Evolutionary conservation across 1,140 invertebrate species (phyloP).

Genomic region (Muscidifurax raptorellus): DNA sequence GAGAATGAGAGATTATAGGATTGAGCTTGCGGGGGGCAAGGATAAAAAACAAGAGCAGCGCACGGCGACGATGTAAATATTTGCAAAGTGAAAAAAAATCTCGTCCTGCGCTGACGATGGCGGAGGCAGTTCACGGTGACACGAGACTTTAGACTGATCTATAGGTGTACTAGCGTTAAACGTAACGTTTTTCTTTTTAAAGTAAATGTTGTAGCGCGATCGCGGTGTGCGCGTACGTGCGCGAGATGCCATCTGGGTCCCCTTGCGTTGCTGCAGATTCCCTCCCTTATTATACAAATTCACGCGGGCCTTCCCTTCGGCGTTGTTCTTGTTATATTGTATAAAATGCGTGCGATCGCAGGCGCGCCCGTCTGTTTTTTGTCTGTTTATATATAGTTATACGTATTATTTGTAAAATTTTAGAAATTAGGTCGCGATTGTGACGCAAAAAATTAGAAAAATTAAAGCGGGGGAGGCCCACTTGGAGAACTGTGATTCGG

Average conservation of each 20-base stretch:
- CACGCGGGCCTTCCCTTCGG: background rate
- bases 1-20: slow-evolving; percentile 50
- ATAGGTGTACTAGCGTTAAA: slow-evolving; percentile 73
- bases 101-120: slow-evolving; percentile 65
- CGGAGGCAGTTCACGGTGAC: slow-evolving; percentile 74
- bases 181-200: slow-evolving; percentile 45
- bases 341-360: background rate
- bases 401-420: slow-evolving; percentile 10
- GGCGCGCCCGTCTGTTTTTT: slow-evolving; percentile 15
- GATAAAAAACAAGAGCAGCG: slow-evolving; percentile 57
- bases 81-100: slow-evolving; percentile 24
- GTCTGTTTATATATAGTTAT: slow-evolving; percentile 6
- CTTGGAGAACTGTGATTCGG: slow-evolving; percentile 15
- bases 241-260: background rate
- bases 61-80: slow-evolving; percentile 16
- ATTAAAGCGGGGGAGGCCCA: slow-evolving; percentile 15
- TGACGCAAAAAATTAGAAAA: background rate
- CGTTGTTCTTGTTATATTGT: slow-evolving; percentile 40
- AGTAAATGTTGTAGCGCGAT: slow-evolving; percentile 13
- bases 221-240: background rate
- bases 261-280: background rate
- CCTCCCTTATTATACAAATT: background rate
- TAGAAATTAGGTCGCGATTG: background rate
- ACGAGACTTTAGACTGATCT: slow-evolving; percentile 76
- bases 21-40: slow-evolving; percentile 71